Evolutionary conservation across 2,113 vertebrate species (phyloP), one percentile per base, ranked within the genome.

Genomic region (Rhinoptilus africanus): DNA sequence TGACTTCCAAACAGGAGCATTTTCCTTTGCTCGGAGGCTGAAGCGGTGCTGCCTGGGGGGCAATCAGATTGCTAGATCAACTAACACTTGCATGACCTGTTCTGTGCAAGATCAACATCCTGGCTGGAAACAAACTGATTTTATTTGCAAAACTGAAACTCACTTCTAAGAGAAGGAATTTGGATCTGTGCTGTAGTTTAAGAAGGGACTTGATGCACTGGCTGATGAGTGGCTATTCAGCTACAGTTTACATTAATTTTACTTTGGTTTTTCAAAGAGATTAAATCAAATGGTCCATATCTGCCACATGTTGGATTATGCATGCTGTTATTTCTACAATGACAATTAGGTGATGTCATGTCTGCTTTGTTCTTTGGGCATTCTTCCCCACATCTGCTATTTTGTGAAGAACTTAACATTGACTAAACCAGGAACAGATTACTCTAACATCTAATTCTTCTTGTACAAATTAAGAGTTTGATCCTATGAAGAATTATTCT

Each of bases 261-360:
- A 85, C 81, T 93, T 88, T 45, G 34, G 57, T 75, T 93, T 89
- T 2, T 1, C 57, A 79, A 47, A 86, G 78, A 63, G 27, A 68
- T 88, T 82, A 82, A 56, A 75, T 88, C 74, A 88, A 88, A 88
- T 73, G 73, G 48, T 69, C 66, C 41, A 5, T 79, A 78, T 96
- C 68, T 87, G 30, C 51, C 68, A 95, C 5, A 1, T 80, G 68
- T 69, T 95, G 81, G 66, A 66, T 91, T 93, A 88, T 15, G 21
- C 30, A 21, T 68, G 18, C 14, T 82, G 57, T 76, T 89, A 89
- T 85, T 96, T 85, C 88, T 83, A 76, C 53, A 79, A 17, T 47
- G 89, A 62, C 74, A 96, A n/a, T 72, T 95, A 69, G 23, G 59
- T 93, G 93, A 96, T 76, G 82, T 95, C 96, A 93, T 92, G 62